phyloP scores from a whole-genome alignment of 2,797 vertebrate species.

The Cynopterus sphinx region DNA sequence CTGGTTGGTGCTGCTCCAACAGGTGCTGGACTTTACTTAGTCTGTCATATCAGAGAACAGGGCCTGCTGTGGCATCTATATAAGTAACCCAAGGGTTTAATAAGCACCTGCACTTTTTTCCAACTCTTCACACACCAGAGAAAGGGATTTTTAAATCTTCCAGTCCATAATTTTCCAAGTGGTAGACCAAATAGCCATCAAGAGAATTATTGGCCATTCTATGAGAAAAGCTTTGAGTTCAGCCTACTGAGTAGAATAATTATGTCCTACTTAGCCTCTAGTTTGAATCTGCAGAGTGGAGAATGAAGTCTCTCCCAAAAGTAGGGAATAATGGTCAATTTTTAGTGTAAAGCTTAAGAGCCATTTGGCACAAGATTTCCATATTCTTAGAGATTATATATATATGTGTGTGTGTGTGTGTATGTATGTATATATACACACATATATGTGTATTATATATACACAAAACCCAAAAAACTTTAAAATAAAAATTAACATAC shows the following conservation, averaged over 20 bases:
- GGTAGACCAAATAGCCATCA: not conserved
- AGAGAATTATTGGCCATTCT: not conserved
- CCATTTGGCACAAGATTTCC: not conserved
- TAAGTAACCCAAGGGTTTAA: not conserved
- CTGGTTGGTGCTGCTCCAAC: fast-evolving
- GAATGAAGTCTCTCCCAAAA: not conserved
- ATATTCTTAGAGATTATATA: not conserved
- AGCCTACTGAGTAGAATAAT: not conserved
- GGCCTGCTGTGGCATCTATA: not conserved
- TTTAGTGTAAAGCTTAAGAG: not conserved
- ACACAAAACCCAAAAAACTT: not conserved
- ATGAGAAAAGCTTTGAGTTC: not conserved
- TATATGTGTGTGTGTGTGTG: no score
- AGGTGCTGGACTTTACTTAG: no score
- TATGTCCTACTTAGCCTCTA: not conserved
- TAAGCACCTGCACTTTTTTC: not conserved
- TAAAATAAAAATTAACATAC: not conserved
- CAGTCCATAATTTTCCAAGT: not conserved
- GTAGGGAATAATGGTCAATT: not conserved
- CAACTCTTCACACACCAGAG: not conserved
- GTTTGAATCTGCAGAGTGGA: not conserved
- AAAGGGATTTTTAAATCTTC: not conserved
- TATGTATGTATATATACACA: no score
- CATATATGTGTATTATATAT: no score
- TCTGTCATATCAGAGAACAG: not conserved